A percentile compares a stretch with the other conserved stretches of the same genome.
Conservation (phyloP, 2,888 invertebrate genomes). For the Helobdella robusta region DNA sequence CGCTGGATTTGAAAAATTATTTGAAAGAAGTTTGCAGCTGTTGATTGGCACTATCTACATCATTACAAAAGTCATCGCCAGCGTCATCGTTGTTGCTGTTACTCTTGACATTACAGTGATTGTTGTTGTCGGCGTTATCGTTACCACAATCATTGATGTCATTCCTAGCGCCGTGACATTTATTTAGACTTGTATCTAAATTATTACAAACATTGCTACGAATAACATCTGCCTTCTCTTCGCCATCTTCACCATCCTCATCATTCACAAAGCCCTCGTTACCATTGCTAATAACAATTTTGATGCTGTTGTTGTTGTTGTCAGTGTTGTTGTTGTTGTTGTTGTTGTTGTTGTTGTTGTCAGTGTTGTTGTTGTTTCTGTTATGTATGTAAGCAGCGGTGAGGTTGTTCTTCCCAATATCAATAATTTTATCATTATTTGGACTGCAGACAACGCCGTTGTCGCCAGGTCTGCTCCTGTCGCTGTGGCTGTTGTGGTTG, state of each 20-base stretch:
- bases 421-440: too few species aligned
- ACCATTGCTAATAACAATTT: background rate
- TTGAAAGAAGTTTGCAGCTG: too few species aligned
- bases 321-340: background rate
- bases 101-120: background rate
- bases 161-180: background rate
- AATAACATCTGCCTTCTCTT: background rate
- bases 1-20: too few species aligned
- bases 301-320: background rate
- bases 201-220: background rate
- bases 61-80: background rate
- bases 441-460: too few species aligned
- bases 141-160: background rate
- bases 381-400: too few species aligned
- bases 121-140: background rate
- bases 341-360: background rate
- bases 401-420: too few species aligned
- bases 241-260: background rate
- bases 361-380: background rate
- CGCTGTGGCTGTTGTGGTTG: too few species aligned
- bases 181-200: background rate
- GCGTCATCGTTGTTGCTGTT: background rate
- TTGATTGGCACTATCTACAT: too few species aligned
- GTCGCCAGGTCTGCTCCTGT: too few species aligned
- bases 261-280: background rate